These are phyloP conservation scores for Sphaerodactylus townsendi DNA, from an alignment of 2,113 vertebrate species.

Conservation along the genomic window DNA sequence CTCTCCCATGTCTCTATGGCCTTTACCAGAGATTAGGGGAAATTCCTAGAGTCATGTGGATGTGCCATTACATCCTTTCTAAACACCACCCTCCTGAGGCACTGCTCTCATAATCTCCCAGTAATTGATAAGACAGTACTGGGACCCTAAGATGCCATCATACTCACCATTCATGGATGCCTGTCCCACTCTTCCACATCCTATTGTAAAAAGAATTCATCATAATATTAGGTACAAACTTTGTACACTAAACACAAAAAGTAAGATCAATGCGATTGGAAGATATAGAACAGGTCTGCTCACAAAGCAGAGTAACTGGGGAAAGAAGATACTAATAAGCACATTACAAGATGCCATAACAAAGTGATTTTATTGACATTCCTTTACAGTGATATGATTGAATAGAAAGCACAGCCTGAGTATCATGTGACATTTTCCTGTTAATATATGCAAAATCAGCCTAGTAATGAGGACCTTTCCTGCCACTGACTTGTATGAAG, in stretches of 20 bases:
- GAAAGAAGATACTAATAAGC: conserved; percentile 50
- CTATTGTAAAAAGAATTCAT: neutral
- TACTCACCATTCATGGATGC: neutral
- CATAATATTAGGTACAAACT: neutral
- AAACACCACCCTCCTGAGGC: too few relatives aligned
- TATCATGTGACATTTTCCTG: conserved; percentile 79
- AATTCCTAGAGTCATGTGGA: too few relatives aligned
- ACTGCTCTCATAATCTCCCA: too few relatives aligned
- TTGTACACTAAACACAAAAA: neutral
- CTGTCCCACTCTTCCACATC: neutral
- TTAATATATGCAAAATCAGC: conserved; percentile 77
- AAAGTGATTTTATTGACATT: conserved; percentile 93
- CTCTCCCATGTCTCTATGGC: too few relatives aligned
- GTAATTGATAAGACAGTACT: too few relatives aligned
- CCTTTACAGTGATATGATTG: conserved; percentile 81
- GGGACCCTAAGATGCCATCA: neutral
- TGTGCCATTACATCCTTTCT: too few relatives aligned
- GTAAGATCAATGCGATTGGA: neutral
- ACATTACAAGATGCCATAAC: conserved; percentile 75
- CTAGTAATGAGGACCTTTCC: conserved; percentile 72
- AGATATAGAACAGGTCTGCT: neutral
- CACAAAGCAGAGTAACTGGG: neutral
- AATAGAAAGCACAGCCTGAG: conserved; percentile 86
- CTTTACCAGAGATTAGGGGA: too few relatives aligned
- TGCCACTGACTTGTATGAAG: conserved; percentile 71